These are phyloP conservation scores for Potamarius usumacintae DNA, from an alignment of 2,113 vertebrate species.

Conservation along the genomic window DNA sequence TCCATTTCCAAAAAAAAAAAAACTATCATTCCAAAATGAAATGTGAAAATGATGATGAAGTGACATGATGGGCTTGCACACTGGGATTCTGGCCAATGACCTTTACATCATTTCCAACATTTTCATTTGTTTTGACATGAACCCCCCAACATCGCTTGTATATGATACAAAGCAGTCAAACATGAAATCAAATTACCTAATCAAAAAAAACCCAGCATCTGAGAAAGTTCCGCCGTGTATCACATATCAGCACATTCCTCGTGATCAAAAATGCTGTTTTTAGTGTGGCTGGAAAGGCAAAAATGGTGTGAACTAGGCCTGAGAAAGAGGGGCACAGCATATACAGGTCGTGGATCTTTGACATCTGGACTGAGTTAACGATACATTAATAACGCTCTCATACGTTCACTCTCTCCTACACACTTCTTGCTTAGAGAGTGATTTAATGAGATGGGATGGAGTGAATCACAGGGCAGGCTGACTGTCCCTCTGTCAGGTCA, in stretches of 20 bases:
- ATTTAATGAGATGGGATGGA: slow-evolving; percentile 23
- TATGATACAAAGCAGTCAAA: slow-evolving; percentile 2
- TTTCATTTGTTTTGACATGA: slow-evolving; percentile 18
- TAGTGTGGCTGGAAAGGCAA: not conserved
- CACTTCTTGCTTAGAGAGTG: slow-evolving; percentile 25
- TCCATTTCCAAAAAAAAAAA: not conserved
- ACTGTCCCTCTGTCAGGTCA: slow-evolving; percentile 34
- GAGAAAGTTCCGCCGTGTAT: not conserved
- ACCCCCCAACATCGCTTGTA: not conserved
- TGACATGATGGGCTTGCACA: not conserved
- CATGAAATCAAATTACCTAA: slow-evolving; percentile 6
- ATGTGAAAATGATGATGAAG: not conserved
- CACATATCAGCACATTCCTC: not conserved
- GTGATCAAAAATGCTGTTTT: not conserved
- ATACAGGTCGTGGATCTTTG: slow-evolving; percentile 11
- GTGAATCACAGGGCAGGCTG: slow-evolving; percentile 28
- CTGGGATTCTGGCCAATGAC: not conserved
- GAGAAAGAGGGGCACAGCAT: not conserved
- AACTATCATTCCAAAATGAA: not conserved
- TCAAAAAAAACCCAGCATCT: not conserved
- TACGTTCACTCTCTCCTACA: slow-evolving; percentile 7
- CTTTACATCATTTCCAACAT: slow-evolving; percentile 8
- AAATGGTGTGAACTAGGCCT: not conserved
- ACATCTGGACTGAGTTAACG: slow-evolving; percentile 35
- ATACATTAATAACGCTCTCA: slow-evolving; percentile 29